These are phyloP conservation scores for Cylindroiulus punctatus DNA, from an alignment of 2,888 invertebrate genomes.

Conservation along the genomic window DNA sequence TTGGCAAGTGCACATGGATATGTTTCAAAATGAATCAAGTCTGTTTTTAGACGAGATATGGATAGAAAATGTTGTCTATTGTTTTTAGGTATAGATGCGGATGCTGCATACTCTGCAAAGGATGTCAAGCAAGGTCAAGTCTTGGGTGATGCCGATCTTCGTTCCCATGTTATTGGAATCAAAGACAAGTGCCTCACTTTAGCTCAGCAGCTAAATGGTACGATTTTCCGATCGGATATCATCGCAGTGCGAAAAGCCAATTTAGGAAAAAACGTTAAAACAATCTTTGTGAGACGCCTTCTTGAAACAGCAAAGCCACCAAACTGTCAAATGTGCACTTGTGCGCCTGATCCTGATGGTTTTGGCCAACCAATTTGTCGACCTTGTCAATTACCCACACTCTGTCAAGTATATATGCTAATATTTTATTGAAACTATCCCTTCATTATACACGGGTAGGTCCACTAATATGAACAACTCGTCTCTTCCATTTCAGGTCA, in stretches of 20 bases:
- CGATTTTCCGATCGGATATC: constrained; percentile 73
- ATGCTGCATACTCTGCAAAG: constrained; percentile 58
- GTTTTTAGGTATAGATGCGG: constrained; percentile 59
- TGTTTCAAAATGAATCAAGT: not conserved
- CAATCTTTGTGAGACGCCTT: constrained; percentile 60
- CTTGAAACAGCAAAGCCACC: constrained; percentile 63
- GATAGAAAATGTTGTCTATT: not conserved
- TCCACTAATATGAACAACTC: not conserved
- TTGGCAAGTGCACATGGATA: constrained; percentile 59
- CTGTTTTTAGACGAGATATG: not conserved
- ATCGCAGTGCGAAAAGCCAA: constrained; percentile 47
- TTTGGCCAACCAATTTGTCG: constrained; percentile 65
- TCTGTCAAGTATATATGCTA: not conserved
- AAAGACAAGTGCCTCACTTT: constrained; percentile 76
- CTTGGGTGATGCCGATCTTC: constrained; percentile 57
- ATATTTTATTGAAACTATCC: not conserved
- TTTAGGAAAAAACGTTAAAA: constrained; percentile 54
- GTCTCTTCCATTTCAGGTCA: not conserved
- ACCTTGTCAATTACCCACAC: constrained; percentile 63
- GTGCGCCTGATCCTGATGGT: constrained; percentile 66
- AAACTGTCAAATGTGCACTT: constrained; percentile 67
- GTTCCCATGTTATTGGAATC: constrained; percentile 49
- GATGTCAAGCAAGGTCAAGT: constrained; percentile 58
- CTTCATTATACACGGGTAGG: not conserved
- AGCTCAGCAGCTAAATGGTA: constrained; percentile 74